Evolutionary conservation across 2,113 vertebrate genomes (phyloP).

Genomic region (Mobula hypostoma): DNA sequence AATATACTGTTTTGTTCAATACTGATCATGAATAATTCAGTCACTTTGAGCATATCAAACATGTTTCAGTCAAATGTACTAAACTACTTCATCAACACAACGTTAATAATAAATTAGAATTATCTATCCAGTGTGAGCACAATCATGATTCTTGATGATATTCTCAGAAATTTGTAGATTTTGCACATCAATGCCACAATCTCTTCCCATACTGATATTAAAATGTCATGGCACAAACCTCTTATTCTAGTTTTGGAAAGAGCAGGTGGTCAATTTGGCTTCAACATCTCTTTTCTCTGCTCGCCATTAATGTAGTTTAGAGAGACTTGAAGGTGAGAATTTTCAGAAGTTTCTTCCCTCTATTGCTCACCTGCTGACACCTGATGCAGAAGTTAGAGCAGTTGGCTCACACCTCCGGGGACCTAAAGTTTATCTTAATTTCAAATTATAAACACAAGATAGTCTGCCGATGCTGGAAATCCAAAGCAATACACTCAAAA

Average conservation of each 20-base stretch:
- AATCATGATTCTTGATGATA: slow-evolving; percentile 1
- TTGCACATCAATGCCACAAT: neutral
- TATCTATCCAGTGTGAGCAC: neutral
- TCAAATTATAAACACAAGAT: too few relatives aligned
- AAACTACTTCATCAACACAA: neutral
- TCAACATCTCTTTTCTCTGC: neutral
- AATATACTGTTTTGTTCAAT: neutral
- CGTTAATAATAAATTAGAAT: neutral
- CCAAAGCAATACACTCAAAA: too few relatives aligned
- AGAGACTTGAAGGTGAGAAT: neutral
- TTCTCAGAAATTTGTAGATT: neutral
- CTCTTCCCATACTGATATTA: neutral
- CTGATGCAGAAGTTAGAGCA: too few relatives aligned
- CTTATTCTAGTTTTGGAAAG: neutral
- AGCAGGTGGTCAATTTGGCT: neutral
- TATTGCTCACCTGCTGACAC: too few relatives aligned
- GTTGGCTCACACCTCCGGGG: too few relatives aligned
- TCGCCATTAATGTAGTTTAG: neutral
- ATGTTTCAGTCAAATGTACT: neutral
- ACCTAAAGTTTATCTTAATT: too few relatives aligned
- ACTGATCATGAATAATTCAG: slow-evolving; percentile 12
- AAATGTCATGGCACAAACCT: neutral
- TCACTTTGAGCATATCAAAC: neutral
- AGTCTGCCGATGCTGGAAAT: too few relatives aligned
- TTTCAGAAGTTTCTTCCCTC: neutral